phyloP scores from a whole-genome alignment of 2,888 invertebrate species.

The Falcaria lacertinaria region DNA sequence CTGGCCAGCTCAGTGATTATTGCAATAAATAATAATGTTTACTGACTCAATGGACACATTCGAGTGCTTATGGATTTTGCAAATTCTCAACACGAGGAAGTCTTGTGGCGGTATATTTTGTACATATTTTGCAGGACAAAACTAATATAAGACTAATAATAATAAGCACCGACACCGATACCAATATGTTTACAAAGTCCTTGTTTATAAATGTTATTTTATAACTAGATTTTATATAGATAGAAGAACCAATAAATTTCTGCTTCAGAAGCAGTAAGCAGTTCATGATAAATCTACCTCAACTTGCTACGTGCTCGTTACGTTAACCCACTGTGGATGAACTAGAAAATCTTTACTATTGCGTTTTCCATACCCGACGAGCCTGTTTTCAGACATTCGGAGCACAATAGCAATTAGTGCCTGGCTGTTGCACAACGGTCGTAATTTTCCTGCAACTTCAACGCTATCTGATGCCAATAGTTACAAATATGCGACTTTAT shows the following conservation, averaged over 20 bases:
- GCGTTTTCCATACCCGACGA: constrained; percentile 13
- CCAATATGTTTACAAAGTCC: too few relatives aligned
- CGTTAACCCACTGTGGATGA: constrained; percentile 22
- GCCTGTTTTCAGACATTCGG: constrained; percentile 32
- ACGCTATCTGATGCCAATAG: neutral
- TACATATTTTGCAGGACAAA: too few relatives aligned
- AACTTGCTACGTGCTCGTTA: constrained; percentile 8
- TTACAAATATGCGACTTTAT: too few relatives aligned
- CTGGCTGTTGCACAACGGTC: constrained; percentile 22
- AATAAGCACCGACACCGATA: too few relatives aligned
- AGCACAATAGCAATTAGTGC: constrained; percentile 28
- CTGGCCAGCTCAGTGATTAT: neutral
- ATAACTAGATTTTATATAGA: too few relatives aligned
- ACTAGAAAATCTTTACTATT: constrained; percentile 20
- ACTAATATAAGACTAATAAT: too few relatives aligned
- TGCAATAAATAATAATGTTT: neutral
- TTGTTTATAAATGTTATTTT: too few relatives aligned
- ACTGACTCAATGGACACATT: too few relatives aligned
- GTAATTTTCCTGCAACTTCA: constrained; percentile 3
- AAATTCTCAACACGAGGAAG: too few relatives aligned
- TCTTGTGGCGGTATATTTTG: too few relatives aligned
- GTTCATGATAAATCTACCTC: neutral
- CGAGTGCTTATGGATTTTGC: too few relatives aligned
- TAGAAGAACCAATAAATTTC: neutral
- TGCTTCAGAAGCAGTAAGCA: neutral